Evolutionary conservation across 2,888 invertebrate genomes (phyloP).

Genomic region (Ectemnius continuus): DNA sequence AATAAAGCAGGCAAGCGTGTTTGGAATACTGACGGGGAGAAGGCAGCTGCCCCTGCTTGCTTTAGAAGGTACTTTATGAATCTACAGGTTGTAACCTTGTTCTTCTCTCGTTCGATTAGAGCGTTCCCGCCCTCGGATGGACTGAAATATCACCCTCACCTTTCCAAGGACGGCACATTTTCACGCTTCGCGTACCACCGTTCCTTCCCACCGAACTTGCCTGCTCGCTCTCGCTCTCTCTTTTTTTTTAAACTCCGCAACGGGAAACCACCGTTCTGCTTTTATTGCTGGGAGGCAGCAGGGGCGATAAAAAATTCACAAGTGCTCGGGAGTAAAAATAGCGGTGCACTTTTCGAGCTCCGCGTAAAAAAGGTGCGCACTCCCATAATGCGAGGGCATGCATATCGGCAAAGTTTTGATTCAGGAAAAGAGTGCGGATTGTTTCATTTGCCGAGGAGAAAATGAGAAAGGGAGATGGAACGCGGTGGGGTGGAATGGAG

Average conservation of each 20-base stretch:
- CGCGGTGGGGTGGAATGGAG: too few species aligned
- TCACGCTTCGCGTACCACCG: constrained; percentile 35
- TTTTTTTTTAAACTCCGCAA: neutral
- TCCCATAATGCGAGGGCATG: neutral
- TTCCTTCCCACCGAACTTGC: constrained; percentile 20
- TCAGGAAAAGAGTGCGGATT: neutral
- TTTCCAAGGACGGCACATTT: constrained; percentile 30
- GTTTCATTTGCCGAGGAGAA: neutral
- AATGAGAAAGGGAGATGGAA: neutral
- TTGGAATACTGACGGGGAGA: constrained; percentile 10
- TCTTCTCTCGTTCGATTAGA: constrained; percentile 53
- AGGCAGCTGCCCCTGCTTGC: neutral
- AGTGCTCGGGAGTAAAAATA: neutral
- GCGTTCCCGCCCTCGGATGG: constrained; percentile 16
- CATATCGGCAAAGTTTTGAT: constrained; percentile 2
- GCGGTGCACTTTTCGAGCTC: neutral
- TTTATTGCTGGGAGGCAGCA: neutral
- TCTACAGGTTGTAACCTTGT: constrained; percentile 58
- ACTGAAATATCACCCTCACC: constrained; percentile 52
- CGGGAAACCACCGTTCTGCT: neutral
- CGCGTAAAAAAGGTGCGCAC: neutral
- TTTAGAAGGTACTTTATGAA: constrained; percentile 49
- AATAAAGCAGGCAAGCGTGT: constrained; percentile 32
- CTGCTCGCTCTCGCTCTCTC: neutral
- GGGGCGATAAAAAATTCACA: constrained; percentile 5